Evolutionary conservation across 2,797 vertebrate species (phyloP).

Genomic region (Aulostomus chinensis): DNA sequence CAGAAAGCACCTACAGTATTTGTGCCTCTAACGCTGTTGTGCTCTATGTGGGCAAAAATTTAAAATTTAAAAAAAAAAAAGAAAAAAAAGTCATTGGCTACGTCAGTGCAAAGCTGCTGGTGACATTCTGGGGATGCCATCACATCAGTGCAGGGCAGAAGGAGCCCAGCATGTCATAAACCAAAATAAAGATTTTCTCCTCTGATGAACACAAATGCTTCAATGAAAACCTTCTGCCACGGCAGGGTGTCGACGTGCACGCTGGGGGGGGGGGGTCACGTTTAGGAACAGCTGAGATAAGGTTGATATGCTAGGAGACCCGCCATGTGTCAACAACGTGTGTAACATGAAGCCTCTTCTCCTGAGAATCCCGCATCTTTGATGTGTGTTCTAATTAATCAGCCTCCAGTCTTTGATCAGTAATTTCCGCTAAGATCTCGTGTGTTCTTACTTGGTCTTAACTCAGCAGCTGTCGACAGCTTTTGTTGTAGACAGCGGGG

Average conservation of each 20-base stretch:
- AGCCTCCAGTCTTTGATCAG: conserved; percentile 46
- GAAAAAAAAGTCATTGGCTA: background rate
- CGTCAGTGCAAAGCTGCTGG: conserved; percentile 21
- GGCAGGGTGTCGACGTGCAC: background rate
- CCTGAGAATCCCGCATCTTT: conserved; percentile 33
- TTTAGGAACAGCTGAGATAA: conserved; percentile 6
- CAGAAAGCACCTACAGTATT: conserved; percentile 43
- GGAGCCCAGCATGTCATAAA: background rate
- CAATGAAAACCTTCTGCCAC: conserved; percentile 17
- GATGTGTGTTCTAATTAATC: conserved; percentile 57
- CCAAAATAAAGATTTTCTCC: conserved; percentile 6
- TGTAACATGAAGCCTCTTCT: conserved; percentile 20
- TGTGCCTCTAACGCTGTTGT: conserved; percentile 20
- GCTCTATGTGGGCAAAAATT: background rate
- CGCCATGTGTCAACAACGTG: conserved; percentile 12
- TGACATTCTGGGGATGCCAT: conserved; percentile 29
- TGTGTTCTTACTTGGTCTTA: conserved; percentile 17
- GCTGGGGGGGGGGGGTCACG: background rate
- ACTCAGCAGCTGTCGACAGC: conserved; percentile 12
- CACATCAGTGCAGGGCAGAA: conserved; percentile 2
- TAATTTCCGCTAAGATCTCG: conserved; percentile 45
- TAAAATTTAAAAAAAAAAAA: no score
- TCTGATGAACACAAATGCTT: conserved; percentile 28
- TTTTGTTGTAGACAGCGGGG: conserved; percentile 1
- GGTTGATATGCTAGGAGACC: conserved; percentile 19